Percentiles rank a stretch among this genome's conserved stretches.
phyloP scores from a whole-genome alignment of 2,797 vertebrate genomes.

The Telmatherina bonti region DNA sequence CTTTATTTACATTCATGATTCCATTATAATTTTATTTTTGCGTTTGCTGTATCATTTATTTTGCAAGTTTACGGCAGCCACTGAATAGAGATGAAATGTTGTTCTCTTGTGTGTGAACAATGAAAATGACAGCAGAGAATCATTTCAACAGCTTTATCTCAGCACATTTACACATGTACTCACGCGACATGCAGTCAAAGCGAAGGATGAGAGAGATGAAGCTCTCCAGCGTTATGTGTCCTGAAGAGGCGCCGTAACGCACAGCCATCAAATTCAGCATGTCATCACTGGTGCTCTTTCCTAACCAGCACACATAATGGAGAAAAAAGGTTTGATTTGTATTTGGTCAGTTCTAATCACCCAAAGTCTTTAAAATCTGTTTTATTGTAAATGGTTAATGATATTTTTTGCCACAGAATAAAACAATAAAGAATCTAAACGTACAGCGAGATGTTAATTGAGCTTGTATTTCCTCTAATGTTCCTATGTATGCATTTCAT shows the following conservation, averaged over 20 bases:
- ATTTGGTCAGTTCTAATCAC: not conserved
- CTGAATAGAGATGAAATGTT: no score
- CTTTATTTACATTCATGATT: no score
- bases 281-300: constrained; percentile 45
- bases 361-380: no score
- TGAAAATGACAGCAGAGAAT: no score
- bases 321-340: not conserved
- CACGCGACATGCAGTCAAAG: constrained; percentile 85
- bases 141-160: no score
- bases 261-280: constrained; percentile 79
- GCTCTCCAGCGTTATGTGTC: constrained; percentile 83
- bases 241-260: constrained; percentile 79
- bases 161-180: constrained; percentile 57
- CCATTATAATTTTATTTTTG: no score
- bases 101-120: no score
- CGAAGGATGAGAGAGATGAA: constrained; percentile 86
- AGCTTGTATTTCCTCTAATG: not conserved
- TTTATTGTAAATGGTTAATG: no score
- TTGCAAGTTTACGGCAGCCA: no score
- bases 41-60: no score
- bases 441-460: no score
- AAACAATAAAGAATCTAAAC: not conserved
- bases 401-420: not conserved
- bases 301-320: constrained; percentile 44
- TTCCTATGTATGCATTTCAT: not conserved